Evolutionary conservation across 2,888 invertebrate genomes (phyloP).

Genomic region (Tenthredo livida): DNA sequence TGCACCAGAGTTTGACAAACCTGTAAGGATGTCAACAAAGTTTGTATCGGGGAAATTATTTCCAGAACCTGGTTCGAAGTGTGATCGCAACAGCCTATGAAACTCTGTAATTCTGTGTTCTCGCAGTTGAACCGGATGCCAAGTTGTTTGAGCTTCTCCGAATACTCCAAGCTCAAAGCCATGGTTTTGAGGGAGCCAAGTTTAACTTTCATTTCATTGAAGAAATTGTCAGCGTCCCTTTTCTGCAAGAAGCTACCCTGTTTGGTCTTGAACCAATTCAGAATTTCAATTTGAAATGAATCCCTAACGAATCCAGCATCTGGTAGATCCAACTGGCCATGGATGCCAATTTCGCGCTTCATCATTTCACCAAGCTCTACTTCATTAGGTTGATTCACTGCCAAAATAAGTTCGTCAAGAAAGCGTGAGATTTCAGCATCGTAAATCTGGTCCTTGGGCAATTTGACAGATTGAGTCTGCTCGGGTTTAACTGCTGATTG

Average conservation of each 20-base stretch:
- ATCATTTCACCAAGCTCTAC: background rate
- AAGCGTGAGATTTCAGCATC: background rate
- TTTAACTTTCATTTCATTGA: background rate
- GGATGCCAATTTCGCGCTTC: background rate
- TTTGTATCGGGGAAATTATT: background rate
- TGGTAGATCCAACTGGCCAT: background rate
- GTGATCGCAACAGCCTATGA: background rate
- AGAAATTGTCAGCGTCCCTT: background rate
- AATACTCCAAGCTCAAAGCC: background rate
- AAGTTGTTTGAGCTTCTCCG: background rate
- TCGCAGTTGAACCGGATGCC: background rate
- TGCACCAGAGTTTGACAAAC: background rate
- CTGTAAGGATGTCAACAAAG: background rate
- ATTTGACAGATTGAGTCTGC: background rate
- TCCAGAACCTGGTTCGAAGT: background rate
- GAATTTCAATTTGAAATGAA: background rate
- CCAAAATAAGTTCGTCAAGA: background rate
- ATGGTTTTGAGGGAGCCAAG: conserved; percentile 4
- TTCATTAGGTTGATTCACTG: conserved; percentile 19
- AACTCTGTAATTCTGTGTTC: background rate
- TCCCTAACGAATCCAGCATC: background rate
- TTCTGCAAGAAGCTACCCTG: background rate
- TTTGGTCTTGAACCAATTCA: conserved; percentile 5
- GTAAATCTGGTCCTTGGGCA: background rate
- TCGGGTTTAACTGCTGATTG: background rate